A percentile compares a stretch with the other conserved stretches of the same genome.
Evolutionary conservation across 2,113 vertebrate genomes (phyloP).

Genomic region (Tringa solitaria): DNA sequence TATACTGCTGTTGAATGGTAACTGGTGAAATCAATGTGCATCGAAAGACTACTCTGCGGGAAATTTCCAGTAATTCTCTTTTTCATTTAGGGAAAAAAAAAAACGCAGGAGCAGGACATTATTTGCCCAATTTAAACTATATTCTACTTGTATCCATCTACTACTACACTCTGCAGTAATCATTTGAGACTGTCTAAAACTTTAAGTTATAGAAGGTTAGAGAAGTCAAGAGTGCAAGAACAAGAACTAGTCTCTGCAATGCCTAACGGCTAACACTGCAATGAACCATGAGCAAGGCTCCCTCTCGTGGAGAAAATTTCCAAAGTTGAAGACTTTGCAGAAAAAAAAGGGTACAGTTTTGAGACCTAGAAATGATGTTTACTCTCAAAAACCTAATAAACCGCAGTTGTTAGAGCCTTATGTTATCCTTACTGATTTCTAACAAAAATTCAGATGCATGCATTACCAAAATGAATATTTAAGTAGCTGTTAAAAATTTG

Average conservation of each 20-base stretch:
- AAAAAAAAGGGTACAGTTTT: background rate
- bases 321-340: background rate
- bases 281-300: background rate
- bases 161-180: background rate
- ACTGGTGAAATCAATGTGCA: background rate
- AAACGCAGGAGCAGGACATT: background rate
- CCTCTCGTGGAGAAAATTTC: background rate
- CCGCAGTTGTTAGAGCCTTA: background rate
- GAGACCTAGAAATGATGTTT: background rate
- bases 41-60: background rate
- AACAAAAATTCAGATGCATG: rapidly evolving
- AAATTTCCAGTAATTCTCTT: background rate
- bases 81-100: background rate
- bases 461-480: background rate
- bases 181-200: background rate
- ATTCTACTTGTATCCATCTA: background rate
- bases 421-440: background rate
- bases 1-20: background rate
- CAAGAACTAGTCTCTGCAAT: background rate
- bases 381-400: background rate
- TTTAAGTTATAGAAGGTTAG: background rate
- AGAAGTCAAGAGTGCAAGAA: background rate
- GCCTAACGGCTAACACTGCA: background rate
- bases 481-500: background rate
- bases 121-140: background rate